Evolutionary conservation across 1,140 invertebrate species (phyloP).

Genomic region (Trichonephila clavipes): DNA sequence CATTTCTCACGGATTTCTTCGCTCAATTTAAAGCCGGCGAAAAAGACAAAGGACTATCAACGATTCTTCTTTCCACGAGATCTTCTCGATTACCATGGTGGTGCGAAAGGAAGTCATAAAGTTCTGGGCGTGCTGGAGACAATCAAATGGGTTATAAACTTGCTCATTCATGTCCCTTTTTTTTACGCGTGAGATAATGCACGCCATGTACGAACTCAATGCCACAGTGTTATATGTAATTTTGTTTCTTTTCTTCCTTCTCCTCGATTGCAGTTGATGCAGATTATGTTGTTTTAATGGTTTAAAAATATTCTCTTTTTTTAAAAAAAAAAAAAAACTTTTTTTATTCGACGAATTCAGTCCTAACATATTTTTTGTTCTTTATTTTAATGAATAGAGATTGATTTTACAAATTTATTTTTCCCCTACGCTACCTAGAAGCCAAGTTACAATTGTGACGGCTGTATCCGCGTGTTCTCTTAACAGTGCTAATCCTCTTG

Average conservation of each 20-base stretch:
- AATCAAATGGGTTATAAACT: slow-evolving; percentile 29
- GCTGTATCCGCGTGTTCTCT: no score
- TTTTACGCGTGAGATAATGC: not conserved
- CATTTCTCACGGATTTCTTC: slow-evolving; percentile 10
- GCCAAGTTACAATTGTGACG: no score
- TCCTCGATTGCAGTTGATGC: not conserved
- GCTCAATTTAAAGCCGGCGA: not conserved
- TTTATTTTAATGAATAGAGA: no score
- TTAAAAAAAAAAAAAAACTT: no score
- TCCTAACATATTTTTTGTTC: no score
- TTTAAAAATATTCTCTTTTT: no score
- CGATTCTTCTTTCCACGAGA: not conserved
- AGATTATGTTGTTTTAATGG: not conserved
- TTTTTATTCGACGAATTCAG: no score
- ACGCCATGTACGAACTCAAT: not conserved
- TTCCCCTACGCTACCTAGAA: no score
- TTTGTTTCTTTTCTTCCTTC: not conserved
- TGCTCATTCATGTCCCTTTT: not conserved
- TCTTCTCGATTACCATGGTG: not conserved
- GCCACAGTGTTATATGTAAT: not conserved
- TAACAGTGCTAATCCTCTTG: no score
- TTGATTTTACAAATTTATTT: no score
- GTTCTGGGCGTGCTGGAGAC: not conserved
- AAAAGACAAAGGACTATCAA: slow-evolving; percentile 1
- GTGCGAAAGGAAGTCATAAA: not conserved